phyloP scores from a whole-genome alignment of 2,888 invertebrate genomes.

The Nymphalis c-album region DNA sequence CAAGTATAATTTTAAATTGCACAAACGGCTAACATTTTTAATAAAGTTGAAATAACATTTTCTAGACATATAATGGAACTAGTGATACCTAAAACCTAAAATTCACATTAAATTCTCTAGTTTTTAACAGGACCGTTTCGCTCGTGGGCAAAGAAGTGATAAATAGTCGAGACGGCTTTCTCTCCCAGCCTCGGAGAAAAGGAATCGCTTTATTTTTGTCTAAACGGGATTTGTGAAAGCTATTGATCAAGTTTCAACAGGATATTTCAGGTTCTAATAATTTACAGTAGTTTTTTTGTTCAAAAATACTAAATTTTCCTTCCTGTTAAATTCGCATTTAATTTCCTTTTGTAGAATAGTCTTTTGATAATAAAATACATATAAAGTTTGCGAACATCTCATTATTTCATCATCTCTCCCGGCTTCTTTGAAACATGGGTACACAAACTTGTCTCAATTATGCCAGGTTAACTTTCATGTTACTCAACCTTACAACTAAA shows the following conservation, averaged over 20 bases:
- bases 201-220: slow-evolving; percentile 33
- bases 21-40: neutral
- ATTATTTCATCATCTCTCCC: no score
- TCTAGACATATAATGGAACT: neutral
- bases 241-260: slow-evolving; percentile 32
- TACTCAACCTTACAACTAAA: no score
- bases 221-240: slow-evolving; percentile 23
- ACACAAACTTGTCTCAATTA: no score
- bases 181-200: slow-evolving; percentile 29
- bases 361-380: no score
- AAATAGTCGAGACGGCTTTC: slow-evolving; percentile 26
- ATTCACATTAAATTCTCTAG: slow-evolving; percentile 5
- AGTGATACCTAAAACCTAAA: neutral
- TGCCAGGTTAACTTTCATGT: no score
- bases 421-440: no score
- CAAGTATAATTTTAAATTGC: no score
- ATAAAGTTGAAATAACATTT: neutral
- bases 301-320: no score
- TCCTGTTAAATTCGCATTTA: no score
- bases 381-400: no score
- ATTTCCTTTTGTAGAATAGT: no score
- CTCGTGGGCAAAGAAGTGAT: slow-evolving; percentile 26
- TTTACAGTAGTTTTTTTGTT: slow-evolving; percentile 1
- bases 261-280: slow-evolving; percentile 24
- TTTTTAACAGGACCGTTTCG: slow-evolving; percentile 7